phyloP scores from a whole-genome alignment of 2,888 invertebrate genomes.

The Graphium colonna region DNA sequence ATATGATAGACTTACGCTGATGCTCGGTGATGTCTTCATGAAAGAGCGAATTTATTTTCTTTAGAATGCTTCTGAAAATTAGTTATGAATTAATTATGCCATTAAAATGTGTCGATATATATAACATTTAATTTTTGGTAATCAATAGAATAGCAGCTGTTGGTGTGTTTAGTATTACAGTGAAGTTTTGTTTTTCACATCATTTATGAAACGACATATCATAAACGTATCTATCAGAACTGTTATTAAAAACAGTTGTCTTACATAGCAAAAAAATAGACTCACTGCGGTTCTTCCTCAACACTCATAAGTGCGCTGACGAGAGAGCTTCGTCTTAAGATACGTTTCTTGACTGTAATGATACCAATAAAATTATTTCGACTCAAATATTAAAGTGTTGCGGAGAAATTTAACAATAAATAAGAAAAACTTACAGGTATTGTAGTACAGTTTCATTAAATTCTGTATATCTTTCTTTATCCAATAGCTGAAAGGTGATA shows the following conservation, averaged over 20 bases:
- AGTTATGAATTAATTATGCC: too few species aligned
- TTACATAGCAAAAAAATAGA: too few species aligned
- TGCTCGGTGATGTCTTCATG: constrained; percentile 47
- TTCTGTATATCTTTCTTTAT: too few species aligned
- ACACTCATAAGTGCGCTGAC: constrained; percentile 38
- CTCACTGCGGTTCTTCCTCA: constrained; percentile 35
- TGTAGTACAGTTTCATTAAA: constrained; percentile 49
- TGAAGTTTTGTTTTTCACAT: too few species aligned
- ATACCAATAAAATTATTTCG: neutral
- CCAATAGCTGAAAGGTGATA: too few species aligned
- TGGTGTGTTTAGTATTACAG: too few species aligned
- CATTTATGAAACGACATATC: too few species aligned
- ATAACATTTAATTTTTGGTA: too few species aligned
- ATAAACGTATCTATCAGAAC: too few species aligned
- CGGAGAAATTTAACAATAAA: neutral
- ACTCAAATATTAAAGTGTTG: neutral
- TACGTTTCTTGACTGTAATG: constrained; percentile 53
- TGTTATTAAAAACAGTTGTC: too few species aligned
- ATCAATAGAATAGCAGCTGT: too few species aligned
- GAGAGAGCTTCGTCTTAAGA: constrained; percentile 50
- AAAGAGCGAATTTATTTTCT: constrained; percentile 41
- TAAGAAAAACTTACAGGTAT: neutral
- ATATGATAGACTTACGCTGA: constrained; percentile 41
- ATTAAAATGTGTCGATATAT: too few species aligned
- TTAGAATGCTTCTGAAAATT: constrained; percentile 39